These are phyloP conservation scores for Aptenodytes patagonicus DNA, from an alignment of 2,113 vertebrate genomes.

Conservation along the genomic window DNA sequence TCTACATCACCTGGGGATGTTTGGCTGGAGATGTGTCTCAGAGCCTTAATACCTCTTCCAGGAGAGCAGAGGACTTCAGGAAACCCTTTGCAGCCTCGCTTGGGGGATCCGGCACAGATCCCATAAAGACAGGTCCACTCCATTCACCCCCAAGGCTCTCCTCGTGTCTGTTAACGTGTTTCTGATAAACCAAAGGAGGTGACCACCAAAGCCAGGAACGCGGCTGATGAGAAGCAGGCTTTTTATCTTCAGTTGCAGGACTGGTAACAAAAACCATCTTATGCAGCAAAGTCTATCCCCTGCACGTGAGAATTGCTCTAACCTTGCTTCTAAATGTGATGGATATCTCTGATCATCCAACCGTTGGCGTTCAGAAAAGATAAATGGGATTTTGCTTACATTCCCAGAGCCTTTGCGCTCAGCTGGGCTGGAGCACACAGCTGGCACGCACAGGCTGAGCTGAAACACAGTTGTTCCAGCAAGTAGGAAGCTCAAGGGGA, in stretches of 20 bases:
- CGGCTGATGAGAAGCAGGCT: neutral
- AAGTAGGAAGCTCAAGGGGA: neutral
- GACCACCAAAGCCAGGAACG: neutral
- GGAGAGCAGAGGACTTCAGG: neutral
- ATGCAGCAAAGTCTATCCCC: neutral
- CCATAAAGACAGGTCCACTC: neutral
- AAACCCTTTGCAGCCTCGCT: neutral
- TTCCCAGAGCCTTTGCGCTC: neutral
- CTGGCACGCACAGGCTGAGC: neutral
- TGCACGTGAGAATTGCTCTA: neutral
- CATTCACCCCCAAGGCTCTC: neutral
- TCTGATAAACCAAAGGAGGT: neutral
- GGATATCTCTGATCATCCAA: slow-evolving; percentile 2
- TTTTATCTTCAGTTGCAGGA: neutral
- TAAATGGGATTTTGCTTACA: neutral
- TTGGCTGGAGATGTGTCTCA: neutral
- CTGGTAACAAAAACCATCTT: neutral
- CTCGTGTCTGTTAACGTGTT: neutral
- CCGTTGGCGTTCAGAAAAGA: neutral
- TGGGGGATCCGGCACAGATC: neutral
- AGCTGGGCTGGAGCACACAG: neutral
- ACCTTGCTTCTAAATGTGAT: neutral
- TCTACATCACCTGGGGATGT: neutral
- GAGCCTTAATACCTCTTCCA: neutral
- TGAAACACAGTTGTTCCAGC: neutral